Percentiles rank a stretch among this genome's conserved stretches.
phyloP scores from a whole-genome alignment of 2,888 invertebrate species.

The Stomorhina lunata region DNA sequence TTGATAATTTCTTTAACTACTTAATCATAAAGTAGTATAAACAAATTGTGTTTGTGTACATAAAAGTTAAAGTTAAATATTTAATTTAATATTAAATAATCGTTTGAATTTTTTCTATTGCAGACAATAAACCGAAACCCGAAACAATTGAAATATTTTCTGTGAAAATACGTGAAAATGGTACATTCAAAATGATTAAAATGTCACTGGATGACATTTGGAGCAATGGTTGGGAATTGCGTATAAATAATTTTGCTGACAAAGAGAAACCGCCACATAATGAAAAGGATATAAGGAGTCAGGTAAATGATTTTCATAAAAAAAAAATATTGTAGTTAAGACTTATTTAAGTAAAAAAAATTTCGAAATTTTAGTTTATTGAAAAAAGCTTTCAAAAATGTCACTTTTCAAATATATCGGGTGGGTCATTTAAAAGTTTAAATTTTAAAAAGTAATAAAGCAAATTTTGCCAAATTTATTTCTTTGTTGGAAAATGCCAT shows the following conservation, averaged over 20 bases:
- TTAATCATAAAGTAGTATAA: no score
- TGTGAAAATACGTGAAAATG: constrained; percentile 80
- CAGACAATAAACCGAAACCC: constrained; percentile 88
- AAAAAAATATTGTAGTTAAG: neutral
- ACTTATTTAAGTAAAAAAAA: constrained; percentile 50
- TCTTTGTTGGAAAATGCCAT: no score
- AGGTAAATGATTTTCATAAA: no score
- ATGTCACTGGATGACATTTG: constrained; percentile 85
- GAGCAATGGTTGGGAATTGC: constrained; percentile 85
- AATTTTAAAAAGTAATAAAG: no score
- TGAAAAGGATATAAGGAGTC: constrained; percentile 85
- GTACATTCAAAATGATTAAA: constrained; percentile 83
- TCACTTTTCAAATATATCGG: no score
- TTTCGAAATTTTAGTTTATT: neutral
- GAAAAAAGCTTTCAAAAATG: neutral
- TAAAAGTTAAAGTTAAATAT: no score
- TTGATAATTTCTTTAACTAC: no score
- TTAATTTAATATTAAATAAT: neutral
- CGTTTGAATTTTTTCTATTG: constrained; percentile 69
- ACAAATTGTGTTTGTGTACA: no score
- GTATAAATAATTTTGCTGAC: constrained; percentile 87
- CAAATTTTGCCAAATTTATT: no score
- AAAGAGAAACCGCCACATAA: constrained; percentile 85
- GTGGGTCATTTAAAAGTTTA: no score
- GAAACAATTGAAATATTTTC: constrained; percentile 86